These are phyloP conservation scores for Perca schrenkii DNA, from an alignment of 2,113 vertebrate species.

Conservation along the genomic window DNA sequence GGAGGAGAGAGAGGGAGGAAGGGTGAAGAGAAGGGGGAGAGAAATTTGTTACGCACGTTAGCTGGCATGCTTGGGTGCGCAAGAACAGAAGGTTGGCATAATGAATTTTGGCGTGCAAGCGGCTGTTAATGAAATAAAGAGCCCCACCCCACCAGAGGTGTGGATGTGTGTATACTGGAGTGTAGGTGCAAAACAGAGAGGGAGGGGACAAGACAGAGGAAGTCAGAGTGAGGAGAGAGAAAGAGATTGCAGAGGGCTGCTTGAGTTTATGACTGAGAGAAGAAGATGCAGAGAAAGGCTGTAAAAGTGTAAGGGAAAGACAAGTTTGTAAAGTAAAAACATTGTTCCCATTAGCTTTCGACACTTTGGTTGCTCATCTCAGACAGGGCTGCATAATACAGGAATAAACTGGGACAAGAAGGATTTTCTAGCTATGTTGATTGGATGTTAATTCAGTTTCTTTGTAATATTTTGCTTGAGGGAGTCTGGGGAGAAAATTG, in stretches of 20 bases:
- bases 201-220: constrained; percentile 1
- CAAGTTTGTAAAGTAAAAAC: background rate
- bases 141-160: constrained; percentile 70
- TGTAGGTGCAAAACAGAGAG: constrained; percentile 30
- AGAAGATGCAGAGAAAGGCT: background rate
- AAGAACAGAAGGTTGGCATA: constrained; percentile 81
- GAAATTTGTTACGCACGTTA: constrained; percentile 82
- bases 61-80: constrained; percentile 77
- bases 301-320: background rate
- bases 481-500: constrained; percentile 21
- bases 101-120: constrained; percentile 81
- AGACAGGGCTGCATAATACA: constrained; percentile 26
- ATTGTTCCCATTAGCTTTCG: constrained; percentile 14
- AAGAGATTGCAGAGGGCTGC: background rate
- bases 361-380: constrained; percentile 27
- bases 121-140: constrained; percentile 81
- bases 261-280: background rate
- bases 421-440: constrained; percentile 4
- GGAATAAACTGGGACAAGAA: constrained; percentile 45
- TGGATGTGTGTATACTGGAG: constrained; percentile 32
- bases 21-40: constrained; percentile 32
- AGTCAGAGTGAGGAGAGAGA: constrained; percentile 4
- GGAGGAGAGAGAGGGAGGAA: constrained; percentile 42
- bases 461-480: constrained; percentile 28
- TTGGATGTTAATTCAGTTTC: constrained; percentile 40